phyloP scores from a whole-genome alignment of 2,888 invertebrate species.

The Sesia apiformis region DNA sequence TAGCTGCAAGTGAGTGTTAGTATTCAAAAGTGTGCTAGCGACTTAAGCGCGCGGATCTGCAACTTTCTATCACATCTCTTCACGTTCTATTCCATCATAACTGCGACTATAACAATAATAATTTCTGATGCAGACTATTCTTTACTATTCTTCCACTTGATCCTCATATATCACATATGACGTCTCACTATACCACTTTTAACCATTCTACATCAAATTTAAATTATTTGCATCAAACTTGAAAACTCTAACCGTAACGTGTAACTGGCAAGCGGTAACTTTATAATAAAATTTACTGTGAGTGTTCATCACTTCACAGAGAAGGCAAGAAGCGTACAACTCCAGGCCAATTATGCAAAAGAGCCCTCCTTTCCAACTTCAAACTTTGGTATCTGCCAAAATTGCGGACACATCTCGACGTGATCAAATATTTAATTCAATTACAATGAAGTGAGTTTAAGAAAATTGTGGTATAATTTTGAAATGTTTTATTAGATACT shows the following conservation, averaged over 20 bases:
- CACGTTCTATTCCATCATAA: no score
- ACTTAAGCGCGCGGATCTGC: no score
- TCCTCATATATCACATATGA: no score
- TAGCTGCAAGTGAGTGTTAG: no score
- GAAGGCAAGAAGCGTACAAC: conserved; percentile 18
- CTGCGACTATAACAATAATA: no score
- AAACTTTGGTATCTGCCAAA: conserved; percentile 46
- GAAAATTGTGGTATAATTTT: background rate
- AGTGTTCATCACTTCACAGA: conserved; percentile 20
- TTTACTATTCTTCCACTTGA: no score
- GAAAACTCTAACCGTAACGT: conserved; percentile 8
- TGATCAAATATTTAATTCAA: conserved; percentile 36
- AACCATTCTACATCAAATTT: no score
- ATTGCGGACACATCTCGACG: conserved; percentile 32
- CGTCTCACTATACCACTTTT: no score
- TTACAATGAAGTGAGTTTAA: conserved; percentile 29
- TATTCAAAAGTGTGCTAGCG: no score
- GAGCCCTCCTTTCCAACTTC: conserved; percentile 29
- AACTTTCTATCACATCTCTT: no score
- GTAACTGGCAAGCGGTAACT: conserved; percentile 19
- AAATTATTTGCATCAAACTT: background rate
- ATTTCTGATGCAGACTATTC: no score
- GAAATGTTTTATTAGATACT: background rate
- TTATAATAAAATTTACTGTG: conserved; percentile 31
- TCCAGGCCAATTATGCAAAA: conserved; percentile 55